phyloP scores from a whole-genome alignment of 2,113 vertebrate species.

The Cephalopterus ornatus region DNA sequence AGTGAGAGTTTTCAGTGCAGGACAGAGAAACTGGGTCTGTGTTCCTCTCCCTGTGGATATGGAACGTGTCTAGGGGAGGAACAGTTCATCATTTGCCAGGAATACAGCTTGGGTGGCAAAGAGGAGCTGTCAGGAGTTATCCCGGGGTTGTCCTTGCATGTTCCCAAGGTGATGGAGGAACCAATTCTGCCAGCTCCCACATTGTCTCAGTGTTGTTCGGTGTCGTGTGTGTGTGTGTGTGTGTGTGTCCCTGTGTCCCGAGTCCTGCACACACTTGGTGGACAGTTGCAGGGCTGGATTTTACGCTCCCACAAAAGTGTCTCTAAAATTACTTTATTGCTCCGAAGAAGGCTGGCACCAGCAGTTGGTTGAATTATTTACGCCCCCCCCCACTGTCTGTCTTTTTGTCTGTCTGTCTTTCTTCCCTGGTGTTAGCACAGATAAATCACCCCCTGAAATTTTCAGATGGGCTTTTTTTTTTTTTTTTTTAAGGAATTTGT shows the following conservation, averaged over 20 bases:
- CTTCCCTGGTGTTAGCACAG: background rate
- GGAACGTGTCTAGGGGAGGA: background rate
- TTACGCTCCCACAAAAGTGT: background rate
- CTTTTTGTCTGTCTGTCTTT: background rate
- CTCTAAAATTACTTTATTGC: background rate
- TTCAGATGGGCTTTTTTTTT: background rate
- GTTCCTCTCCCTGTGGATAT: background rate
- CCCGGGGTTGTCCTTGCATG: background rate
- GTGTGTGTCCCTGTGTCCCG: fast-evolving
- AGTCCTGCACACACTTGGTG: background rate
- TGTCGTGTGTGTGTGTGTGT: background rate
- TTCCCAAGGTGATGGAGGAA: background rate
- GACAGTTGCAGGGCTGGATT: background rate
- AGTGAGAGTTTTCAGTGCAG: background rate
- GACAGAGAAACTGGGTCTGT: background rate
- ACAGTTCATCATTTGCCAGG: background rate
- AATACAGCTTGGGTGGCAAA: background rate
- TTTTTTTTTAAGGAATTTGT: background rate
- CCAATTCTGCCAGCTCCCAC: background rate
- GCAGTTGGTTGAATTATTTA: background rate
- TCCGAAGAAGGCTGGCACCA: background rate
- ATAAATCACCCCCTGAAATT: background rate
- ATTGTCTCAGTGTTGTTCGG: background rate
- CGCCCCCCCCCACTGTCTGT: background rate
- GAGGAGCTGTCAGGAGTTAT: background rate